Percentiles rank a stretch among this genome's conserved stretches.
phyloP scores from a whole-genome alignment of 2,888 invertebrate genomes.

The Lysandra bellargus region DNA sequence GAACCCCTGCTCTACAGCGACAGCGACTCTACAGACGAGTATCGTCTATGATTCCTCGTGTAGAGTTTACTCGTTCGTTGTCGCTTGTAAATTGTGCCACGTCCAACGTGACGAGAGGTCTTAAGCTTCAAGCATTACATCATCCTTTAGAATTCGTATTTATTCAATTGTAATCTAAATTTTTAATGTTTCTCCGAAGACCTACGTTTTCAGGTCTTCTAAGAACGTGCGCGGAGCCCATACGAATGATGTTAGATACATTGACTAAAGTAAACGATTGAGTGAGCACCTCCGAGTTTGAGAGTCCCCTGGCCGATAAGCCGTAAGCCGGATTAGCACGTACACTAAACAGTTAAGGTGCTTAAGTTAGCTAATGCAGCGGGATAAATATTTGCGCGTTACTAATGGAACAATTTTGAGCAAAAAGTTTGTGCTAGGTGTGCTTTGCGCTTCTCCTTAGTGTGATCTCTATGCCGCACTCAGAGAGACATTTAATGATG shows the following conservation, averaged over 20 bases:
- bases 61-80: neutral
- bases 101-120: neutral
- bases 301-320: constrained; percentile 37
- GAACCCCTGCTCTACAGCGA: no score
- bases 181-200: constrained; percentile 24
- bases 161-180: constrained; percentile 12
- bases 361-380: constrained; percentile 17
- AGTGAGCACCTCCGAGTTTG: constrained; percentile 28
- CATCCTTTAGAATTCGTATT: neutral
- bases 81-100: neutral
- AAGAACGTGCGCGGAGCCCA: constrained; percentile 28
- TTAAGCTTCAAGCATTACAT: neutral
- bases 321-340: constrained; percentile 40
- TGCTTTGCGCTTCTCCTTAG: neutral
- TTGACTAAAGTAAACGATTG: constrained; percentile 32
- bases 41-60: no score
- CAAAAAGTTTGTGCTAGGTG: neutral
- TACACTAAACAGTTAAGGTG: constrained; percentile 22
- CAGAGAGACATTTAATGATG: no score
- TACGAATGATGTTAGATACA: constrained; percentile 28
- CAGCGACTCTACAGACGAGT: no score
- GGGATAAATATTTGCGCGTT: constrained; percentile 7
- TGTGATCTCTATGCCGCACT: no score
- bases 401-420: neutral
- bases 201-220: constrained; percentile 28